Base-by-base conservation (phyloP, 2,888 invertebrate species). In the Lacanobia wlatinum region DNA sequence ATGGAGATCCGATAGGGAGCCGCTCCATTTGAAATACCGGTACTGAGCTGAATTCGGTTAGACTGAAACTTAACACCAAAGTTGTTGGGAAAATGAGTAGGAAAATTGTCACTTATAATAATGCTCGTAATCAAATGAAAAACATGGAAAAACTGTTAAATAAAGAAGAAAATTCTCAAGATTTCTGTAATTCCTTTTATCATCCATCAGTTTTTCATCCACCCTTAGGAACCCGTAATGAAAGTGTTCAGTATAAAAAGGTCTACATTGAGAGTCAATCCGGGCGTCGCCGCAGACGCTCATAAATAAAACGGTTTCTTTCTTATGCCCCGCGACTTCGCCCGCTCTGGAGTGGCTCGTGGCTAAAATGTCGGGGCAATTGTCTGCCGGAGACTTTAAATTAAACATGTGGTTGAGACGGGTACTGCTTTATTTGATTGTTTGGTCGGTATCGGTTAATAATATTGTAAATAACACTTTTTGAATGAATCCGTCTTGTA, bases 301-400 rank as follows among this genome's bases (percentile, higher is more conserved):
- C 80, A 80, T 83, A 80, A 80, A 80, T 80, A 80, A 80, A 83
- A 50, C 73, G 67, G 65, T 60, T 78, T 73, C 70, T 67, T 73
- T 43, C 56, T 55, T 50, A 55, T n/a, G 21, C 21, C 23, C 34
- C 69, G 66, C 60, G 66, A 67, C 60, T 67, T 50, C 62, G 9
- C 61, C 21, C 46, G 62, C 50, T 72, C 58, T 43, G 14, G 50
- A 56, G 61, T 56, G 56, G 56, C 34, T 56, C 73, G 58, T 63
- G 56, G 63, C 66, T 63, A 52, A 70, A 40, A 52, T 58, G 63
- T 38, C 43, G n/a, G 28, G 23, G 59, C 52, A 43, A 78, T 70
- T 67, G 80, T 73, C 73, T 78, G 73, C 38, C 34, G 28, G 61
- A 63, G 43, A 55, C 53, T 70, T 65, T 83, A 80, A 73, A 80